Base-by-base conservation (phyloP, 2,888 invertebrate genomes). In the Pheosia tremula region DNA sequence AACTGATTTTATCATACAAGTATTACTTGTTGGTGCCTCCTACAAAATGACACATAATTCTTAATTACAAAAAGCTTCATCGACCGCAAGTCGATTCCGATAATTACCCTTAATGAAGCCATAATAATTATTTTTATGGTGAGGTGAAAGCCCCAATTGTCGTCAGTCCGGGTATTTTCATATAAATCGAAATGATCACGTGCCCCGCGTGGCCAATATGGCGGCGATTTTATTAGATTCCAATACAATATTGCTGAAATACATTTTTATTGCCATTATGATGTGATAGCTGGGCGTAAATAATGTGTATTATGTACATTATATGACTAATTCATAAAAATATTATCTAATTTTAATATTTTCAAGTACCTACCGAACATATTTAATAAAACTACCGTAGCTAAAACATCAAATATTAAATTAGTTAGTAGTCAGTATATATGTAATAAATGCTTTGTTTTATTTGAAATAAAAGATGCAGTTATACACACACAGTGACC, bases 181-280 rank as follows among this genome's bases (percentile, higher is more conserved):
- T 74, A 74, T 71, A 71, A 67, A 76, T 71, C 66, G 62, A 73
- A 75, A 70, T 73, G 45, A 65, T 73, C 56, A 54, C 59, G 8
- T 45, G 24, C 50, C 55, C 39, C 49, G n/a, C 50, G 58, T 43
- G 52, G 45, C 47, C 64, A 45, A 57, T 59, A 50, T 53, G 65
- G 58, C 56, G 56, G 47, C 47, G 49, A 57, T 56, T 71, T 68
- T 73, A 71, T 73, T 74, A 43, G 63, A 76, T 76, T 73, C 62
- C 65, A 58, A 67, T 69, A 71, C 66, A 66, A 67, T 74, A 74
- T 67, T 69, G 53, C 37, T 50, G 54, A 62, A 59, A 62, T 71
- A 59, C 59, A 57, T 62, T 74, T 72, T 67, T 74, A 65, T 64
- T 64, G 57, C 36, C 49, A n/a, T 64, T 59, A 72, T 71, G 63